Evolutionary conservation across 2,113 vertebrate species (phyloP).

Genomic region (Hypanus sabinus): DNA sequence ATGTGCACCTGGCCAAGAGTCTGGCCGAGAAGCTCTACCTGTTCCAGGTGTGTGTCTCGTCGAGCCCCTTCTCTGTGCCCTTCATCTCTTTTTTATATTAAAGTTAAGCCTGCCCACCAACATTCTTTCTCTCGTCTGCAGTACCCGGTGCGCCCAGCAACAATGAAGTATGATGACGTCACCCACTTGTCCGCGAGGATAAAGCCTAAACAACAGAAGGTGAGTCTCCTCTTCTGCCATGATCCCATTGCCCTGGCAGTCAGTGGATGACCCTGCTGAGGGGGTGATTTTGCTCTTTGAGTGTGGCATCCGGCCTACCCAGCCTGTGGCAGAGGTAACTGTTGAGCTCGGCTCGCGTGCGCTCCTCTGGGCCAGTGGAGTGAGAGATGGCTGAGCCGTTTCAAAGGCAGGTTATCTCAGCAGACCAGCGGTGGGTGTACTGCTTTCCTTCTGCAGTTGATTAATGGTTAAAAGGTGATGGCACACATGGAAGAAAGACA

Average conservation of each 20-base stretch:
- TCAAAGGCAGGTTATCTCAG: too few relatives aligned
- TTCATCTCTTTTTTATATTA: neutral
- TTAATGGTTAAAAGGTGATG: too few relatives aligned
- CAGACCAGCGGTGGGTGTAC: too few relatives aligned
- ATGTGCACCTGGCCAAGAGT: conserved; percentile 91
- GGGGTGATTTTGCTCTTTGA: too few relatives aligned
- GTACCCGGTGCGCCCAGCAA: conserved; percentile 87
- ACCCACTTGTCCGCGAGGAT: conserved; percentile 82
- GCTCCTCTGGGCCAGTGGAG: too few relatives aligned
- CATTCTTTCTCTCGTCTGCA: conserved; percentile 45
- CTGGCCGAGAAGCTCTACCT: conserved; percentile 91
- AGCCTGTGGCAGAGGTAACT: too few relatives aligned
- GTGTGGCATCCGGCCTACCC: too few relatives aligned
- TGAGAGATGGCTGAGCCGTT: too few relatives aligned
- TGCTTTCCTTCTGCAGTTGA: too few relatives aligned
- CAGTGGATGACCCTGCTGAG: neutral
- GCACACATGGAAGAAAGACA: too few relatives aligned
- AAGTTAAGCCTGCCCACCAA: neutral
- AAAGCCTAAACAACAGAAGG: conserved; percentile 96
- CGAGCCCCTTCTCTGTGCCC: neutral
- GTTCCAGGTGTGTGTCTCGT: conserved; percentile 72
- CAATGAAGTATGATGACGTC: conserved; percentile 83
- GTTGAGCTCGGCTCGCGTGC: too few relatives aligned
- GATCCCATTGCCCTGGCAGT: neutral
- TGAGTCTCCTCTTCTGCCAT: conserved; percentile 42